These are phyloP conservation scores for Gracilinanus agilis DNA, from an alignment of 2,113 vertebrate genomes.

Conservation along the genomic window DNA sequence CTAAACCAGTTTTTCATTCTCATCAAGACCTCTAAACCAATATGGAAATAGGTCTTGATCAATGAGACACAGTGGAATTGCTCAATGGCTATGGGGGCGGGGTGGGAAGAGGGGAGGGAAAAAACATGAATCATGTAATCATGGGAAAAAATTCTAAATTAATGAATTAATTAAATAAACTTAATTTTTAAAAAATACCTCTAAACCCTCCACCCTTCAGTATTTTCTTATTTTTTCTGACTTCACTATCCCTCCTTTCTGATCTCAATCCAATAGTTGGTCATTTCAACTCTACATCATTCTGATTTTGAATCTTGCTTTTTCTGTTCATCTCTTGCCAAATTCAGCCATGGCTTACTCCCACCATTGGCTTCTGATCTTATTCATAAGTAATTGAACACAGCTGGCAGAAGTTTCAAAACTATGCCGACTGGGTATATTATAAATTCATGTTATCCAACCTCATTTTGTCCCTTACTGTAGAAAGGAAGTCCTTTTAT, in stretches of 20 bases:
- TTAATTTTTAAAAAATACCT: background rate
- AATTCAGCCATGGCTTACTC: background rate
- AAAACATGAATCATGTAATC: no score
- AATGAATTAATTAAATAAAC: no score
- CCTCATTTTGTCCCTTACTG: background rate
- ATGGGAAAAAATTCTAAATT: no score
- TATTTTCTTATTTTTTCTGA: background rate
- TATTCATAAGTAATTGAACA: background rate
- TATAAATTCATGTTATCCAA: background rate
- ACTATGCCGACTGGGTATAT: background rate
- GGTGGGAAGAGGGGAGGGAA: no score
- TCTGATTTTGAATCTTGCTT: background rate
- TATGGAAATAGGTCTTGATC: no score
- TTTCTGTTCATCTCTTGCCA: background rate
- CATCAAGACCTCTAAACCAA: background rate
- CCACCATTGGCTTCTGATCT: background rate
- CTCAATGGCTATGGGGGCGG: no score
- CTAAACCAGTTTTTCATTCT: background rate
- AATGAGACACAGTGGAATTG: no score
- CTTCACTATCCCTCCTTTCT: background rate
- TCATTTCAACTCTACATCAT: background rate
- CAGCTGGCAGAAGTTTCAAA: background rate
- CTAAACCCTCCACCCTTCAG: background rate
- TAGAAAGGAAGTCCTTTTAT: background rate
- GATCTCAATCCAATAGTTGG: background rate